Conservation (phyloP, 2,113 vertebrate species). For the Eudyptes chrysolophus region DNA sequence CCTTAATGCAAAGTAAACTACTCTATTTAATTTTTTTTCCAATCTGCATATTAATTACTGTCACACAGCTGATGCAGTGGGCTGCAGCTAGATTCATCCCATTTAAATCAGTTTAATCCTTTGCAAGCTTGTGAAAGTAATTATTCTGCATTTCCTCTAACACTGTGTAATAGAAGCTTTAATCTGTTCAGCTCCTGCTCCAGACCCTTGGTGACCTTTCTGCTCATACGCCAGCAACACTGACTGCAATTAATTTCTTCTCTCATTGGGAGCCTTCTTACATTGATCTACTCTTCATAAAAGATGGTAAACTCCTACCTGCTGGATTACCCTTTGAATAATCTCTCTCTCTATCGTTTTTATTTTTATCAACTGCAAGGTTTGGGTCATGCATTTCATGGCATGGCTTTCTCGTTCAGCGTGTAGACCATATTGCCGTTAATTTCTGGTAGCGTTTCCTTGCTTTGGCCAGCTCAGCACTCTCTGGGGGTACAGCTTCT, state of each 20-base stretch:
- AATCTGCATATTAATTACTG: not conserved
- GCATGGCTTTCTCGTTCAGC: not conserved
- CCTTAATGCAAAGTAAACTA: not conserved
- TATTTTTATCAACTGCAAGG: accelerated
- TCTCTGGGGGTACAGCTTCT: not conserved
- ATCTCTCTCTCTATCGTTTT: not conserved
- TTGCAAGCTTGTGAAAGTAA: conserved; percentile 38
- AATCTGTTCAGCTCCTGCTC: not conserved
- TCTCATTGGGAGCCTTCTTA: not conserved
- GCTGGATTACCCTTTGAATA: not conserved
- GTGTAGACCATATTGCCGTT: not conserved
- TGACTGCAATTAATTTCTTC: not conserved
- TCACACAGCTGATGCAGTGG: not conserved
- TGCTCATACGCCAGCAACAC: not conserved
- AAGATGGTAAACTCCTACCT: not conserved
- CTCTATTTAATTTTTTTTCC: not conserved
- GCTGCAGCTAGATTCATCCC: not conserved
- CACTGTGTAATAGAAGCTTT: not conserved
- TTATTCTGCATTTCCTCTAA: not conserved
- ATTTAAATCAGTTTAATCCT: conserved; percentile 46
- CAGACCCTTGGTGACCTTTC: not conserved
- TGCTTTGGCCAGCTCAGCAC: not conserved
- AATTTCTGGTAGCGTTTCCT: not conserved
- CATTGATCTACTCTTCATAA: not conserved
- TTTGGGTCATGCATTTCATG: not conserved